phyloP scores from a whole-genome alignment of 2,113 vertebrate species.

The Uria lomvia region DNA sequence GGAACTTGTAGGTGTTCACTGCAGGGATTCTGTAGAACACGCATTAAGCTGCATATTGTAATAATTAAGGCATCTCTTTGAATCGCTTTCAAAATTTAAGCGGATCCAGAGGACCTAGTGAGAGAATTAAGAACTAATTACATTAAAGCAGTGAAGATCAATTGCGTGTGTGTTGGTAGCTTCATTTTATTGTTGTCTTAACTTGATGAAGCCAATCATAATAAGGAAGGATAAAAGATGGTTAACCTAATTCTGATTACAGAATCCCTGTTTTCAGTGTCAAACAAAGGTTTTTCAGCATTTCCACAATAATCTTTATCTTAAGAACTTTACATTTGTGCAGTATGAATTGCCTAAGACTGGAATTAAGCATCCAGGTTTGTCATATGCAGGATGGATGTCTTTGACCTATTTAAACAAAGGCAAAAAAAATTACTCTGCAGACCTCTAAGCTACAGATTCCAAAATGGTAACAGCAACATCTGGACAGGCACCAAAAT shows the following conservation, averaged over 20 bases:
- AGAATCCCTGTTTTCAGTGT: background rate
- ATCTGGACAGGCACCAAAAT: background rate
- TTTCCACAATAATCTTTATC: background rate
- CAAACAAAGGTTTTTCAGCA: background rate
- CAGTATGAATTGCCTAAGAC: background rate
- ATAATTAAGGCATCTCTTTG: conserved; percentile 63
- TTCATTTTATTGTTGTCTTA: conserved; percentile 40
- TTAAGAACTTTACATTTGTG: background rate
- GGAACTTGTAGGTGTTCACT: conserved; percentile 16
- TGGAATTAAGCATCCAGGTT: background rate
- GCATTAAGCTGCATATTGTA: conserved; percentile 38
- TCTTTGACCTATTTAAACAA: background rate
- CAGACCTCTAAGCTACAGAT: background rate
- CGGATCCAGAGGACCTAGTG: conserved; percentile 34
- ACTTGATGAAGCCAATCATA: conserved; percentile 8
- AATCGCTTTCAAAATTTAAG: conserved; percentile 63
- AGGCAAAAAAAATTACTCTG: background rate
- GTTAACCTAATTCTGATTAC: background rate
- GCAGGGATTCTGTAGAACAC: conserved; percentile 11
- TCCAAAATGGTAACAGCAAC: background rate
- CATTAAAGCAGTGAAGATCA: conserved; percentile 59
- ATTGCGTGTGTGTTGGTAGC: conserved; percentile 27
- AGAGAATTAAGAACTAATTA: conserved; percentile 64
- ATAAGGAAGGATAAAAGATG: conserved; percentile 18
- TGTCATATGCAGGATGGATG: background rate